Evolutionary conservation across 1,140 invertebrate species (phyloP), one percentile per base, ranked within the genome.

Genomic region (Dendrolimus punctatus): DNA sequence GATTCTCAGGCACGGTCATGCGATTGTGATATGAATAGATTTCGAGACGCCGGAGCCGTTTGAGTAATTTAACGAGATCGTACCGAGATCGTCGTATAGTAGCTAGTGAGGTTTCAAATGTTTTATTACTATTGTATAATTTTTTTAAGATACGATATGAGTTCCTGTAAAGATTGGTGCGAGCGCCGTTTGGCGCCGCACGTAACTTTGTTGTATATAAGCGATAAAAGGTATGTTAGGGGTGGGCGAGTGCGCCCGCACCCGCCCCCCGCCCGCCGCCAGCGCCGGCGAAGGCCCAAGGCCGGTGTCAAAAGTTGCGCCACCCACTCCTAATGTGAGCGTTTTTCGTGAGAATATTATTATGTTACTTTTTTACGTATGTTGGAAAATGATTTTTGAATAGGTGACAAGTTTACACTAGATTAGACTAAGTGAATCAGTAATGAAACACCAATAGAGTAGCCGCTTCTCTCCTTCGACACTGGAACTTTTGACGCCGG

Each of bases 391-490:
- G 77, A 73, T 72, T 69, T 77, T 84, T 82, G 81, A 73, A 70
- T 84, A 84, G 78, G 77, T 76, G 76, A 81, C 80, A 76, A 84
- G 80, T 71, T 87, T 81, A 86, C 82, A 81, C 75, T 87, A 87
- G 84, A 71, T 79, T 88, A 88, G 82, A 79, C 77, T 88, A 88
- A 87, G 87, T 61, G 76, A 79, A 80, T 79, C 85, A 78, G 80
- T 85, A 84, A 84, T 76, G 80, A 81, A 76, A 87, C 87, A 88
- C 87, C 85, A 86, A 83, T 88, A 88, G 83, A 71, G 77, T 87
- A 87, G 82, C 83, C 81, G 84, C 84, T 86, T 87, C 75, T 85
- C 77, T 81, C 80, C 76, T 73, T 77, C 76, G 82, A 77, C 81
- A 83, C 81, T 60, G 66, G 71, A 72, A 75, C 74, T 76, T 75